Evolutionary conservation across 2,113 vertebrate genomes (phyloP), one percentile per base, ranked within the genome.

Genomic region (Barbus barbus): DNA sequence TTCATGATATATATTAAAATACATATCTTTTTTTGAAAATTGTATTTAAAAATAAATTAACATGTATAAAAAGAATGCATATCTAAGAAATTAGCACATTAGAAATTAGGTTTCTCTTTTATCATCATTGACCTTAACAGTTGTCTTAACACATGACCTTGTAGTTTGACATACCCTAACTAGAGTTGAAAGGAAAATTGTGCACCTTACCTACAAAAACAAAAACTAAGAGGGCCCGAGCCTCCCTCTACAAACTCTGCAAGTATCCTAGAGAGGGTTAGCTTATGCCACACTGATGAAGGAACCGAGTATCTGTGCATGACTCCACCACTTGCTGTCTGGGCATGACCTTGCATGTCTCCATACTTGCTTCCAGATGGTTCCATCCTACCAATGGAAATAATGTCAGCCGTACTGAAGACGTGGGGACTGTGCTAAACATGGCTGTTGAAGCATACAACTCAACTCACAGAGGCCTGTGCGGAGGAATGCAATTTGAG

Each of bases 401-500:
- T 65, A 84, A 48, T 71, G 78, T 78, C 71, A 78, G 81, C 13
- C 74, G 69, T 16, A 22, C 73, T 72, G 31, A 41, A 81, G 67
- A 84, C 22, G 51, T 76, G 60, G 82, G 58, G 33, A 65, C 77
- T 31, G 77, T 65, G 77, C 61, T 81, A 71, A 82, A 84, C 65
- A 76, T 58, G 83, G 82, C 44, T n/a, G 48, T n/a, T 20, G 65
- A 82, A 56, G 78, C 18, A 2, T 38, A 38, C 53, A 14, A 51
- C 73, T 31, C 44, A 9, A 24, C 44, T 75, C 8, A 16, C 46
- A 51, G 18, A 80, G 75, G 86, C 81, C 80, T 22, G 81, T 69
- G 80, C 76, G 31, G 56, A 51, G 78, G 85, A 82, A 73, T 91
- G 86, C 88, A 90, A 89, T 91, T 90, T 81, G 41, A 89, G 91